These are phyloP conservation scores for Helicolenus hilgendorfi DNA, from an alignment of 2,797 vertebrate genomes.

Conservation along the genomic window DNA sequence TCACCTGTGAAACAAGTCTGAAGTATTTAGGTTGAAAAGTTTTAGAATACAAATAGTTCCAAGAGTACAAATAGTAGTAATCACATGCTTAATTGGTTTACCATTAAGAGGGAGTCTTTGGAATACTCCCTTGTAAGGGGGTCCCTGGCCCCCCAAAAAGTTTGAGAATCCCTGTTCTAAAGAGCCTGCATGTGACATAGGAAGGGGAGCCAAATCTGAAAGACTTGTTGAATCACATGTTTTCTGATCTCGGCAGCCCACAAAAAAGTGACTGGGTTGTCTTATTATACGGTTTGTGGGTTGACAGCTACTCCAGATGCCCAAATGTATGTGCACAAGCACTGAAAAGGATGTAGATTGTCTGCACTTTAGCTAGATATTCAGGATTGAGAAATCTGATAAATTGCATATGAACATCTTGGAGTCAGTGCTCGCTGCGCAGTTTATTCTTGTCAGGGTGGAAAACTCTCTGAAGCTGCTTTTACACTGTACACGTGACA, in stretches of 20 bases:
- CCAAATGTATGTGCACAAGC: not conserved
- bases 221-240: not conserved
- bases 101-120: no score
- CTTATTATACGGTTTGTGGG: not conserved
- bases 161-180: not conserved
- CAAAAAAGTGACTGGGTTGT: not conserved
- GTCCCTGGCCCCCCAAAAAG: not conserved
- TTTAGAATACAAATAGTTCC: no score
- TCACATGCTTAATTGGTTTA: no score
- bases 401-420: constrained; percentile 9
- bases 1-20: no score
- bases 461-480: constrained; percentile 1
- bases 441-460: constrained; percentile 8
- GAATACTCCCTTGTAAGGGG: not conserved
- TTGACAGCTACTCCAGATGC: not conserved
- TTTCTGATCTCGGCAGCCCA: not conserved
- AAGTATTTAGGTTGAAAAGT: no score
- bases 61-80: no score
- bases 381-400: not conserved
- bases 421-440: not conserved
- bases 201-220: not conserved
- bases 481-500: constrained; percentile 13
- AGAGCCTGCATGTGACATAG: not conserved
- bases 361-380: not conserved
- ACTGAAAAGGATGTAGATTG: not conserved